Conservation (phyloP, 2,113 vertebrate genomes). For the Sinocyclocheilus grahami region DNA sequence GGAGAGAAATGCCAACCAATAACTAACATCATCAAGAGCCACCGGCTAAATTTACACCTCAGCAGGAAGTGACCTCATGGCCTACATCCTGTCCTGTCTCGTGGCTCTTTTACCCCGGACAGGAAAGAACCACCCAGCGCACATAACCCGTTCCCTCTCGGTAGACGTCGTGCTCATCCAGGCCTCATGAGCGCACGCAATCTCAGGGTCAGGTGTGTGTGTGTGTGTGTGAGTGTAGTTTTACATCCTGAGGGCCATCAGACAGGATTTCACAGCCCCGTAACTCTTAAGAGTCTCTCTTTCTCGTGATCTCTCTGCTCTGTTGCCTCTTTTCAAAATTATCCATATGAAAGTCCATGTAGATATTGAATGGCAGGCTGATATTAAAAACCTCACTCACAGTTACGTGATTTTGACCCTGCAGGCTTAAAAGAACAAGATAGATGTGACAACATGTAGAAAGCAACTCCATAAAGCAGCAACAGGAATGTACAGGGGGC, state of each 20-base stretch:
- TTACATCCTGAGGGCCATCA: constrained; percentile 17
- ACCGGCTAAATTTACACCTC: constrained; percentile 37
- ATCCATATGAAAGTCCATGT: not conserved
- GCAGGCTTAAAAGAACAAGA: constrained; percentile 22
- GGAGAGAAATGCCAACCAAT: not conserved
- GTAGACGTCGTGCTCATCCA: constrained; percentile 7
- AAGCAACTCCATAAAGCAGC: not conserved
- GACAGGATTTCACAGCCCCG: constrained; percentile 16
- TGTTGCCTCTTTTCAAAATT: constrained; percentile 7
- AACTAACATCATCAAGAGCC: constrained; percentile 12
- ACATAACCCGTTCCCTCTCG: not conserved
- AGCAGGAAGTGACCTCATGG: constrained; percentile 41
- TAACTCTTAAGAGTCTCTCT: constrained; percentile 6
- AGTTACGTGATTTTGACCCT: constrained; percentile 2
- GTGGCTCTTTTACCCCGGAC: constrained; percentile 14
- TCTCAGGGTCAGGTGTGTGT: constrained; percentile 20
- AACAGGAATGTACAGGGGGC: not conserved
- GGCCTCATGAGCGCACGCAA: not conserved
- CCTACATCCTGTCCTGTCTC: constrained; percentile 29
- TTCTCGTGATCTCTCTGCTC: not conserved
- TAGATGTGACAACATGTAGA: not conserved
- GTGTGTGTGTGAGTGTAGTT: not conserved
- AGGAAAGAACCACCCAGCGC: constrained; percentile 45
- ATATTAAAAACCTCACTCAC: constrained; percentile 27
- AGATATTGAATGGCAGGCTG: constrained; percentile 25